Evolutionary conservation across 2,888 invertebrate species (phyloP).

Genomic region (Drymonia ruficornis): DNA sequence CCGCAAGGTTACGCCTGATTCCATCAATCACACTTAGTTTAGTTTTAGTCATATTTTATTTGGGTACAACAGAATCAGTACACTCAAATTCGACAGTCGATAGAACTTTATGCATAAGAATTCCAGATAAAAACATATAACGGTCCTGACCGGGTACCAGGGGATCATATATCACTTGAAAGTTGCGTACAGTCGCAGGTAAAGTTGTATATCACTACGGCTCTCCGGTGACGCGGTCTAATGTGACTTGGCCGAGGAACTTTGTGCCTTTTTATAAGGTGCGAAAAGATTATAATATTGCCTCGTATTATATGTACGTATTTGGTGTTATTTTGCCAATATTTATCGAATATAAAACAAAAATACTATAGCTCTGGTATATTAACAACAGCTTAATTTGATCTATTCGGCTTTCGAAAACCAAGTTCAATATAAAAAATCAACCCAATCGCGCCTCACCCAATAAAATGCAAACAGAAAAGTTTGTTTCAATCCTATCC

Average conservation of each 20-base stretch:
- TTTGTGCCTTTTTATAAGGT: conserved; percentile 34
- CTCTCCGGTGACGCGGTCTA: conserved; percentile 44
- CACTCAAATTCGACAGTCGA: too few relatives aligned
- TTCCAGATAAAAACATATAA: conserved; percentile 33
- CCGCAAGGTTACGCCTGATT: too few relatives aligned
- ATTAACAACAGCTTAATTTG: background rate
- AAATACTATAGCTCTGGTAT: background rate
- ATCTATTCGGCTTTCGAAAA: background rate
- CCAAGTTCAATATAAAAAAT: background rate
- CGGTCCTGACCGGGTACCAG: conserved; percentile 25
- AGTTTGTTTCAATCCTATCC: background rate
- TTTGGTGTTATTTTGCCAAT: too few relatives aligned
- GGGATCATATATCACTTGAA: conserved; percentile 48
- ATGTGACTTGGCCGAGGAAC: conserved; percentile 41
- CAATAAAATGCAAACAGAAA: background rate
- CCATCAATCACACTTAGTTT: too few relatives aligned
- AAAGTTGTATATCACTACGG: conserved; percentile 52
- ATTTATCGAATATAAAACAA: background rate
- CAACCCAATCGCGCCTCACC: background rate
- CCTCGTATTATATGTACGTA: too few relatives aligned
- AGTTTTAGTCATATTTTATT: too few relatives aligned
- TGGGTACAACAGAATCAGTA: too few relatives aligned
- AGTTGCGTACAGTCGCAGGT: conserved; percentile 42
- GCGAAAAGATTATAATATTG: conserved; percentile 7
- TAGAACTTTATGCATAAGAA: conserved; percentile 15